A percentile compares a stretch with the other conserved stretches of the same genome.
Conservation (phyloP, 2,113 vertebrate genomes). For the Gracilinanus agilis region DNA sequence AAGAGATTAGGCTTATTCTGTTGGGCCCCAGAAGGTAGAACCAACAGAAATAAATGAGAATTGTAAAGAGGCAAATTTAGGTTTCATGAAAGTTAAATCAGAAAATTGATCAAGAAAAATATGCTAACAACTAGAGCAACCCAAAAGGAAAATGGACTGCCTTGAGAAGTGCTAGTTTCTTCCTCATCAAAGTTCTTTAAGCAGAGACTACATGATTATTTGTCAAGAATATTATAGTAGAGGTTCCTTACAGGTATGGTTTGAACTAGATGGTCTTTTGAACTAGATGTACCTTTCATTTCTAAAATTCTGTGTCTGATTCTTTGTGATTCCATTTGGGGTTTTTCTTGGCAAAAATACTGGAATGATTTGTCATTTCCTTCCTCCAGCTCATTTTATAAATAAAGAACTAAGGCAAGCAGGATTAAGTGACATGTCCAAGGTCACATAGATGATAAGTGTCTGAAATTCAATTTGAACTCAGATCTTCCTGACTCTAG, state of each 20-base stretch:
- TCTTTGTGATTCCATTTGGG: not conserved
- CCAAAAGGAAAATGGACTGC: not conserved
- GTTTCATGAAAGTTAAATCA: too few species aligned
- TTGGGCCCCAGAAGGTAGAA: not conserved
- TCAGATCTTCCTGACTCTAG: too few species aligned
- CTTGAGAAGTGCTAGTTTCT: not conserved
- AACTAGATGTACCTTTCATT: not conserved
- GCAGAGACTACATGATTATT: not conserved
- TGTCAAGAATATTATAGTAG: not conserved
- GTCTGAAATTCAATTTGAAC: too few species aligned
- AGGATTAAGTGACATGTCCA: too few species aligned
- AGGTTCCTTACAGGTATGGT: not conserved
- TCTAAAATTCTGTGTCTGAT: not conserved
- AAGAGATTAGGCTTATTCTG: not conserved
- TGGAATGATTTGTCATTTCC: too few species aligned
- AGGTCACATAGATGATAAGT: too few species aligned
- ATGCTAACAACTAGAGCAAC: not conserved
- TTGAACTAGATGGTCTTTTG: not conserved
- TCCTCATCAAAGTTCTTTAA: not conserved
- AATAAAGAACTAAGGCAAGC: too few species aligned
- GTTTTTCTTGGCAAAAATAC: too few species aligned
- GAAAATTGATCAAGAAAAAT: not conserved
- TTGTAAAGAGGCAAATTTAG: not conserved
- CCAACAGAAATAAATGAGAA: not conserved
- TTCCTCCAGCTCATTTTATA: too few species aligned